Base-by-base conservation (phyloP, 2,113 vertebrate genomes). In the Brachionichthys hirsutus region DNA sequence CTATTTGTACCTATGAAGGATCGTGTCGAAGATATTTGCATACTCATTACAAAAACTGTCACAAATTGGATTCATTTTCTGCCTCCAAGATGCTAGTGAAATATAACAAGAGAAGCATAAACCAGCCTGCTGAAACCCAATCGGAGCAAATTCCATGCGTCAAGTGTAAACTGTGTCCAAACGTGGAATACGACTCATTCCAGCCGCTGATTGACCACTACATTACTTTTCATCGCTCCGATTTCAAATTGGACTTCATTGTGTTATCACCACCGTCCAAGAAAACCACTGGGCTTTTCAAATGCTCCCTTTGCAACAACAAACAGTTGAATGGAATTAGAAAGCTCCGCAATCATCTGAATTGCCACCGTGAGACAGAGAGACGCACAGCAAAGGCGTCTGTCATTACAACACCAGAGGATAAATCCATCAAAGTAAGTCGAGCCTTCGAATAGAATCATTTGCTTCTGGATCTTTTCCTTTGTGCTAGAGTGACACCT, bases 201-300 rank as follows among this genome's bases (percentile, higher is more conserved):
- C 88, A 92, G 65, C 79, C 90, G 35, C 89, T 98, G 15, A 92
- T 93, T 47, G 92, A 88, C 88, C 95, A 96, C 84, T 98, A 95
- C 55, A 90, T 88, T 0, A 88, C 89, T 20, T 87, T 92, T 68
- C 95, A 97, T 70, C 87, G 85, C 67, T 89, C 90, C 40, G 90
- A 92, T 70, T 54, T 89, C 24, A 92, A 90, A 60, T 82, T 87
- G 56, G 94, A 98, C 86, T 98, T 97, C 14, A 64, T 85, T 19
- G 86, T 94, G 9, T 17, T 95, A 30, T 85, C 89, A 52, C 71
- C 38, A 0, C 57, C 41, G 9, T 78, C 67, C 8, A 81, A 9
- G 3, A 70, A 48, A 9, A 87, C 71, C 58, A 88, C 60, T n/a
- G 85, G 92, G 2, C 5, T 91, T 67, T 97, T 91, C 88, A 92